A percentile compares a stretch with the other conserved stretches of the same genome.
Conservation (phyloP, 2,113 vertebrate species). For the Morone chrysops region DNA sequence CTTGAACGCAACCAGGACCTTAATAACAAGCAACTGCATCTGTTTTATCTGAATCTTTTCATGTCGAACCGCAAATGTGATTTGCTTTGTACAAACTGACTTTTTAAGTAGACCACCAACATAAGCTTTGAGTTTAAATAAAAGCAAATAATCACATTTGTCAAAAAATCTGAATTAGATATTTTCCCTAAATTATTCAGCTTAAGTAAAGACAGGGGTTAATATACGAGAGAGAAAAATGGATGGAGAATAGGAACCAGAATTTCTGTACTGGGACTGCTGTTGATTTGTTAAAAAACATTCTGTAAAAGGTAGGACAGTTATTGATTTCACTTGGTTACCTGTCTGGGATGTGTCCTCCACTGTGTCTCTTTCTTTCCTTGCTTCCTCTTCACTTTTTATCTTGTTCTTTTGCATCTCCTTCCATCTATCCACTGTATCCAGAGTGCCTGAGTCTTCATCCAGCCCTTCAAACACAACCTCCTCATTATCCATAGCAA, state of each 20-base stretch:
- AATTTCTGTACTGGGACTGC: too few relatives aligned
- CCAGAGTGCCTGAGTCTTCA: neutral
- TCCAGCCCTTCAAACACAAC: neutral
- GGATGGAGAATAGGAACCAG: too few relatives aligned
- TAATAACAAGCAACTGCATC: neutral
- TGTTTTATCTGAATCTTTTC: neutral
- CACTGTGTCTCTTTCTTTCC: neutral
- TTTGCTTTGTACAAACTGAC: too few relatives aligned
- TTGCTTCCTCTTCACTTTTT: neutral
- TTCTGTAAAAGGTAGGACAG: neutral
- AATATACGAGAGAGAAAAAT: too few relatives aligned
- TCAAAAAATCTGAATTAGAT: neutral
- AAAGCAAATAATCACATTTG: neutral
- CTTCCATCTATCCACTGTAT: conserved; percentile 51
- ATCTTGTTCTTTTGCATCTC: conserved; percentile 27
- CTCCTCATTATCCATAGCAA: neutral
- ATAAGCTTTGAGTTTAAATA: too few relatives aligned
- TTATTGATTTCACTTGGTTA: neutral
- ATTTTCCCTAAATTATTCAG: neutral
- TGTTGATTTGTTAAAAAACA: neutral
- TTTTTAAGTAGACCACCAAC: too few relatives aligned
- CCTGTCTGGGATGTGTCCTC: conserved; percentile 27
- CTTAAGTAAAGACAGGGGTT: neutral
- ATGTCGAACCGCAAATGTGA: neutral
- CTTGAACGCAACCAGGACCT: too few relatives aligned